Base-by-base conservation (phyloP, 2,888 invertebrate genomes). In the Temnothorax ravouxi region DNA sequence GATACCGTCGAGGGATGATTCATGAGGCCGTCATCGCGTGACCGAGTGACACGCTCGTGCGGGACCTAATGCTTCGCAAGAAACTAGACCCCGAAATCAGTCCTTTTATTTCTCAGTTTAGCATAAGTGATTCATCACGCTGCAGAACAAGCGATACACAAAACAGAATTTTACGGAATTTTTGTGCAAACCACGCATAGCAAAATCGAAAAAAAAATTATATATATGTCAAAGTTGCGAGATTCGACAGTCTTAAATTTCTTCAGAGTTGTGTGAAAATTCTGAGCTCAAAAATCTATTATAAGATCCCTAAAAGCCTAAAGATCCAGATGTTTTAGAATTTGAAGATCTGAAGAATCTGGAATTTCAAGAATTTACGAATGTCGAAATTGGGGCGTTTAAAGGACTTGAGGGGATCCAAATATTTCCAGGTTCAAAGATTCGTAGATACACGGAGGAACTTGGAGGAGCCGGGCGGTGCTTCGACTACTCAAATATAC, bases 1-100 rank as follows among this genome's bases (percentile, higher is more conserved):
- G 25, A 61, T 15, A 50, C 47, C 52, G 56, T 52, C 13, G 87
- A 29, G 29, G 29, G 29, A 86, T 86, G 86, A 86, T 86, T 86
- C 86, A 86, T 82, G 86, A 72, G 82, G 82, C 62, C 74, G 72
- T 66, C 82, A 75, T 82, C 77, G 84, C 86, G 82, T 86, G 86
- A 84, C 84, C 86, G 84, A 85, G 54, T 85, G 84, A 86, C 84
- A 76, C 84, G 72, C 81, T 84, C 77, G 56, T 44, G 59, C 79
- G 44, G 11, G 29, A 59, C 56, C 59, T 62, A 61, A 71, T 77
- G 76, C 56, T 66, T 52, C 56, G 67, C 25, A 50, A 47, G 25
- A 25, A 54, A 56, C 41, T 29, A 47, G 11, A 76, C n/a, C 29
- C 52, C 41, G 29, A 56, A 62, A 76, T 64, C 59, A 50, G 56